phyloP scores from a whole-genome alignment of 2,797 vertebrate species.

The Megalops cyprinoides region DNA sequence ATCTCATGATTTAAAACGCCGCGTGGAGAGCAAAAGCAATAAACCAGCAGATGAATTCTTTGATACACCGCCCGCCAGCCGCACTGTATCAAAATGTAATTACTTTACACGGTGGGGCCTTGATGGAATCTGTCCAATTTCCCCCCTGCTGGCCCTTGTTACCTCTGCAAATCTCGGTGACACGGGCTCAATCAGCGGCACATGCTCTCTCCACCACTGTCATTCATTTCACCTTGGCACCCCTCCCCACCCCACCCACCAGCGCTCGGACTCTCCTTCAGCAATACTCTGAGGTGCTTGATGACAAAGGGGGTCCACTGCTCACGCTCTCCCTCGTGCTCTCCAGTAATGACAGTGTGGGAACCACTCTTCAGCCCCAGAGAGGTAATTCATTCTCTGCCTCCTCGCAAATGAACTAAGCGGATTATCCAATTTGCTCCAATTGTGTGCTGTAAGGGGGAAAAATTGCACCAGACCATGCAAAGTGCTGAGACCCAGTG shows the following conservation, averaged over 20 bases:
- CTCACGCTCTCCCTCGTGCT: background rate
- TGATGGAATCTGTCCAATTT: conserved; percentile 14
- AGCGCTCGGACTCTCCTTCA: background rate
- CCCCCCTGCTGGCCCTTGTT: conserved; percentile 1
- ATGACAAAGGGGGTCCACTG: background rate
- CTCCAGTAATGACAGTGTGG: conserved; percentile 1
- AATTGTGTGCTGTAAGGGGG: conserved; percentile 49
- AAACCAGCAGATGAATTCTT: conserved; percentile 17
- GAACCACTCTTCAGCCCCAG: background rate
- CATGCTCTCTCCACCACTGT: background rate
- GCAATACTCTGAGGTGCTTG: background rate
- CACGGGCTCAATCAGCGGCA: background rate
- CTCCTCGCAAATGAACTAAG: conserved; percentile 29
- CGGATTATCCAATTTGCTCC: conserved; percentile 33
- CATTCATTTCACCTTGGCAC: conserved; percentile 11
- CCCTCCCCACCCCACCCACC: background rate
- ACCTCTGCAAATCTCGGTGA: background rate
- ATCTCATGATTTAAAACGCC: conserved; percentile 8
- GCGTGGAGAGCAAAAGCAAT: background rate
- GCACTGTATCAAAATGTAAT: conserved; percentile 20
- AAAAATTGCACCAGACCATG: background rate
- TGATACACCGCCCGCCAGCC: background rate
- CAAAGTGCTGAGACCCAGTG: background rate
- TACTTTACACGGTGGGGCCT: background rate
- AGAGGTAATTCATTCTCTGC: conserved; percentile 28